These are phyloP conservation scores for Echinops telfairi DNA, from an alignment of 2,113 vertebrate genomes.

Conservation along the genomic window DNA sequence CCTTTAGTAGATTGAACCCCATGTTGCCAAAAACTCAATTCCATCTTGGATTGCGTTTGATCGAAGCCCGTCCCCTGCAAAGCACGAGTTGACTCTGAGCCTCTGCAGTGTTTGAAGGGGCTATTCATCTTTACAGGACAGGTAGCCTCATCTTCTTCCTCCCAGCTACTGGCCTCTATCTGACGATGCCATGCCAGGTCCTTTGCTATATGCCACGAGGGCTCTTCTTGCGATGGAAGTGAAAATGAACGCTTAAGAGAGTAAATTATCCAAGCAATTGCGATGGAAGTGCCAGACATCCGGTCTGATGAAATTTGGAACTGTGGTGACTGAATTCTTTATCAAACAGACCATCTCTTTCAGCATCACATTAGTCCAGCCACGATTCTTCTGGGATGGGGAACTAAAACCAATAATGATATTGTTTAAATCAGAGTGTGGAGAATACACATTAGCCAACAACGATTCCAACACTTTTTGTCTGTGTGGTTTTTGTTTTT, in stretches of 20 bases:
- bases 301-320: neutral
- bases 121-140: too few relatives aligned
- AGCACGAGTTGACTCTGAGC: too few relatives aligned
- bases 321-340: neutral
- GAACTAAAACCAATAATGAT: constrained; percentile 14
- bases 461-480: neutral
- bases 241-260: neutral
- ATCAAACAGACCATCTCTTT: neutral
- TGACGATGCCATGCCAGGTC: too few relatives aligned
- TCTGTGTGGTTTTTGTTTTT: neutral
- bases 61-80: too few relatives aligned
- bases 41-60: too few relatives aligned
- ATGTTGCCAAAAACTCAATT: neutral
- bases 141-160: too few relatives aligned
- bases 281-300: neutral
- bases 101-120: too few relatives aligned
- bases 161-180: too few relatives aligned
- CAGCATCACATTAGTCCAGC: neutral
- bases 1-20: neutral
- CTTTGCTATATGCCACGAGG: too few relatives aligned
- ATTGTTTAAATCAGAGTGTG: neutral
- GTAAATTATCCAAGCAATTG: neutral
- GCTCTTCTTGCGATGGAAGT: neutral
- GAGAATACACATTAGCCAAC: constrained; percentile 1
- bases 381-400: neutral